Evolutionary conservation across 1,140 invertebrate species (phyloP), one percentile per base, ranked within the genome.

Genomic region (Drosophila equinoxialis): DNA sequence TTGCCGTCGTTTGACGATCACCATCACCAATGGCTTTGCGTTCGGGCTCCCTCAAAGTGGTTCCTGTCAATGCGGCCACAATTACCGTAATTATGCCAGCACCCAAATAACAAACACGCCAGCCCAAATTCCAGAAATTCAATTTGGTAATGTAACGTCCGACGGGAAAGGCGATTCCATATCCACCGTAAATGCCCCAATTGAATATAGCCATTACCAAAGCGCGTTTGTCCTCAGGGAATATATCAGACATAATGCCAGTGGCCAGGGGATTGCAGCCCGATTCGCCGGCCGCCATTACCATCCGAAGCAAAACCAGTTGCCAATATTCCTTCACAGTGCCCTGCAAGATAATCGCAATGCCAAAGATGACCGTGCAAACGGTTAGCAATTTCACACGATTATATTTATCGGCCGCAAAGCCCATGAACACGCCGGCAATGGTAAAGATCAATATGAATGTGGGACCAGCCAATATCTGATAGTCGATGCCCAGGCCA

Each of bases 131-230:
- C 94, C 96, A 96, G 48, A 96, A 94, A 84, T 98, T 96, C 13
- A 96, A 83, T 48, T 94, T 93, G 1, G 97, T 96, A 45, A 98
- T 94, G 80, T 98, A 98, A 74, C 97, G 95, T 1, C 97, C 97
- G 17, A 98, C 95, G 0, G 97, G 97, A 91, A 98, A 98, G 8
- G 97, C 97, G 55, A 98, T 95, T 45, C 97, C 97, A 76, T 98
- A 98, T 10, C 97, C 98, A 20, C 97, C 96, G 86, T 99, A 99
- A 73, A 99, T 98, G 37, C 98, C 98, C 97, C 97, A 98, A 92
- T 98, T 98, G 93, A 98, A 98, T 63, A 98, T 95, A 1, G 97
- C 97, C 93, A 98, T 95, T 1, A 98, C 97, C 11, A 98, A 92
- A 7, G 96, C 98, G 71, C 97, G 94, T 74, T 97, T 95, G 63